phyloP scores from a whole-genome alignment of 1,140 invertebrate genomes.

The Paraescarpia echinospica region DNA sequence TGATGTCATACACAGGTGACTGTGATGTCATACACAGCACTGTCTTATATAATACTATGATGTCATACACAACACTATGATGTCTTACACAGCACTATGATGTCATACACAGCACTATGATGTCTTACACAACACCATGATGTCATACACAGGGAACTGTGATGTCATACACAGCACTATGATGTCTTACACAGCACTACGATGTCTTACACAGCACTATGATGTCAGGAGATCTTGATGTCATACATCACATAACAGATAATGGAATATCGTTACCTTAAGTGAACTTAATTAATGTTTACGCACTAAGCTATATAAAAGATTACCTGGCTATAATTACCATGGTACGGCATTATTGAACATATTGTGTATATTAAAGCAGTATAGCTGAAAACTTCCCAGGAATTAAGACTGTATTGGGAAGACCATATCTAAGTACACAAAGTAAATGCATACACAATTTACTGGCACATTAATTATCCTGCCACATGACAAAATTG shows the following conservation, averaged over 20 bases:
- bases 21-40: too few relatives aligned
- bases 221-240: not conserved
- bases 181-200: not conserved
- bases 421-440: not conserved
- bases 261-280: too few relatives aligned
- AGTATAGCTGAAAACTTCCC: not conserved
- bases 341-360: too few relatives aligned
- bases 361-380: not conserved
- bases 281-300: too few relatives aligned
- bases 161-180: not conserved
- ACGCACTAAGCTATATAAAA: too few relatives aligned
- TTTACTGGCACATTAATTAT: too few relatives aligned
- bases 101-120: not conserved
- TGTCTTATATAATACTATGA: too few relatives aligned
- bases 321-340: too few relatives aligned
- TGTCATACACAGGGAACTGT: not conserved
- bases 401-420: not conserved
- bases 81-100: not conserved
- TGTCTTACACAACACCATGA: not conserved
- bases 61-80: too few relatives aligned
- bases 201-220: not conserved
- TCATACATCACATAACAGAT: too few relatives aligned
- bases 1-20: too few relatives aligned
- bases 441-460: not conserved
- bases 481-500: too few relatives aligned